phyloP scores from a whole-genome alignment of 2,888 invertebrate genomes.

The Agriopis leucophaearia region DNA sequence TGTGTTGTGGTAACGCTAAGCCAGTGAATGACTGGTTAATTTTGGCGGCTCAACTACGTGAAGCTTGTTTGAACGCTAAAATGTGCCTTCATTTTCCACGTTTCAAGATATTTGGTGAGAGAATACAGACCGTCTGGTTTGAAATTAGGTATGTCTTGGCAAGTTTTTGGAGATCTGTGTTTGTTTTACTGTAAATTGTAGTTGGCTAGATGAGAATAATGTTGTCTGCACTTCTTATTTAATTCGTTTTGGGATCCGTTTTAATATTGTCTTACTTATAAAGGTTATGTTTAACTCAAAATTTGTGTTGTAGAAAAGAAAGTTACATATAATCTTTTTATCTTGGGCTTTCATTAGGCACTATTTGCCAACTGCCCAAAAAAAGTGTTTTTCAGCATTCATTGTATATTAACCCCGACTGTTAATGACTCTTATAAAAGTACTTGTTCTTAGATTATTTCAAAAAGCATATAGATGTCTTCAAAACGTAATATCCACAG shows the following conservation, averaged over 20 bases:
- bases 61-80: constrained; percentile 5
- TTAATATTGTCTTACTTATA: background rate
- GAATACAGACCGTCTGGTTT: constrained; percentile 13
- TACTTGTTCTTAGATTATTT: background rate
- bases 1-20: constrained; percentile 16
- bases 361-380: no score
- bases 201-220: constrained; percentile 4
- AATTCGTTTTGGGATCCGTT: no score
- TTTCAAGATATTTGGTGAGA: constrained; percentile 8
- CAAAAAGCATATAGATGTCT: background rate
- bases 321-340: no score
- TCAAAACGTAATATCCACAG: background rate
- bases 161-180: constrained; percentile 1
- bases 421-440: no score
- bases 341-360: no score
- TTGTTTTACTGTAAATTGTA: constrained; percentile 7
- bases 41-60: constrained; percentile 16
- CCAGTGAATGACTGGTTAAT: constrained; percentile 12
- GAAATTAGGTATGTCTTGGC: constrained; percentile 17
- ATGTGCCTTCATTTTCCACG: constrained; percentile 12
- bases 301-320: no score
- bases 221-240: background rate
- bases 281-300: no score
- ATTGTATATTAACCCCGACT: no score
- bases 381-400: no score